Evolutionary conservation across 2,888 invertebrate genomes (phyloP).

Genomic region (Yponomeuta malinellus): DNA sequence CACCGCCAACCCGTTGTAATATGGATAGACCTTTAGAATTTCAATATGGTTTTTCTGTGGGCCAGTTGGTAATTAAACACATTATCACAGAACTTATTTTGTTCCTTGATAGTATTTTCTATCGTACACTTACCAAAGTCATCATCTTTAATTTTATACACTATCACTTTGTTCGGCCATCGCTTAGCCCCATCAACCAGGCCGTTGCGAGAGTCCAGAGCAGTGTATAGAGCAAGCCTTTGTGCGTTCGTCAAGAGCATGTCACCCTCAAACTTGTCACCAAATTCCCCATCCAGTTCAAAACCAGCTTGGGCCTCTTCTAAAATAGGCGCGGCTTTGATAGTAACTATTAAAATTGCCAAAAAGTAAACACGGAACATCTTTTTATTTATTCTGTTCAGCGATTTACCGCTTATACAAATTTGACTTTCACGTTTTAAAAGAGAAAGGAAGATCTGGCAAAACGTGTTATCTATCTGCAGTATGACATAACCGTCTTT

Average conservation of each 20-base stretch:
- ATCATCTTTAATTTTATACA: slow-evolving; percentile 54
- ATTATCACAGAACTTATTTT: too few relatives aligned
- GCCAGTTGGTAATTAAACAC: too few relatives aligned
- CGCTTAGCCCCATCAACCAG: slow-evolving; percentile 49
- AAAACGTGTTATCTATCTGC: too few relatives aligned
- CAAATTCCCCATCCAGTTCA: slow-evolving; percentile 39
- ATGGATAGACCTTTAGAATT: too few relatives aligned
- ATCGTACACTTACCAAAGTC: slow-evolving; percentile 55
- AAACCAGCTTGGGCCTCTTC: slow-evolving; percentile 16
- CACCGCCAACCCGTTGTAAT: too few relatives aligned
- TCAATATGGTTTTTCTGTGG: too few relatives aligned
- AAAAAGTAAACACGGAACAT: not conserved
- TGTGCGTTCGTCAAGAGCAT: slow-evolving; percentile 54
- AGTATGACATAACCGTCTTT: too few relatives aligned
- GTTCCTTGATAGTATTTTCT: too few relatives aligned
- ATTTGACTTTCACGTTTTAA: too few relatives aligned
- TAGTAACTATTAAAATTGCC: not conserved
- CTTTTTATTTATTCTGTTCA: too few relatives aligned
- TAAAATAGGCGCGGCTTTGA: not conserved
- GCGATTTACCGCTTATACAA: too few relatives aligned
- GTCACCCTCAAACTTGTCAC: slow-evolving; percentile 68
- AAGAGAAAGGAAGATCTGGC: too few relatives aligned
- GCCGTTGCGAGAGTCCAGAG: slow-evolving; percentile 52
- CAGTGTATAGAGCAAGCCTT: slow-evolving; percentile 36
- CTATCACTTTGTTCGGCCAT: slow-evolving; percentile 65